Base-by-base conservation (phyloP, 2,888 invertebrate species). In the Diplazon laetatorius region DNA sequence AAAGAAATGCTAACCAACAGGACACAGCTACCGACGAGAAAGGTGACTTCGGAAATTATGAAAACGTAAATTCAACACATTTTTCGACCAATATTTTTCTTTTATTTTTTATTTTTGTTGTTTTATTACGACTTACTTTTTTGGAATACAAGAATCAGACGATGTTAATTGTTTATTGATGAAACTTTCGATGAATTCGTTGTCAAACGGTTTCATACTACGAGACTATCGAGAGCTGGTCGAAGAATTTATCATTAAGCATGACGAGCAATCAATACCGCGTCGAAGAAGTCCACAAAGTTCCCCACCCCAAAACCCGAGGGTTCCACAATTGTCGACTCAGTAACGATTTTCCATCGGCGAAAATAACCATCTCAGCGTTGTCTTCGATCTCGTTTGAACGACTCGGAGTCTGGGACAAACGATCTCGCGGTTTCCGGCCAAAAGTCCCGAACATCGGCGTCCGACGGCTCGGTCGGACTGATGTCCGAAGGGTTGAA, bases 311-410 rank as follows among this genome's bases (percentile, higher is more conserved):
- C 46, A 37, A 22, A 30, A 4, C 2, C 10, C n/a, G n/a, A n/a
- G n/a, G n/a, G n/a, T 12, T n/a, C 12, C 22, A 12, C 39, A 22
- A 50, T 70, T 39, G 48, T 39, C 37, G 35, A 37, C 37, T 57
- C 18, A 30, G 30, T n/a, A 57, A 76, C 80, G 57, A 80, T 78
- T 82, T 81, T 73, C 80, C 73, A 80, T 80, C 76, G 65, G 80
- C 37, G 76, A 80, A n/a, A 81, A 78, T 85, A 85, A 85, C 78
- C 84, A 85, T 80, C 78, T 73, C 78, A 30, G 30, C n/a, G 16
- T 30, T 30, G 42, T 55, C 18, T 37, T 65, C 22, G 18, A 37
- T 18, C 25, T 6, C 42, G 25, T 14, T 25, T 18, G 10, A 10
- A 44, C 5, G 44, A 12, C 14, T 6, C 39, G 18, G 55, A 39